Percentiles rank a stretch among this genome's conserved stretches.
These are phyloP conservation scores for Carcina quercana DNA, from an alignment of 2,888 invertebrate genomes.

Conservation along the genomic window DNA sequence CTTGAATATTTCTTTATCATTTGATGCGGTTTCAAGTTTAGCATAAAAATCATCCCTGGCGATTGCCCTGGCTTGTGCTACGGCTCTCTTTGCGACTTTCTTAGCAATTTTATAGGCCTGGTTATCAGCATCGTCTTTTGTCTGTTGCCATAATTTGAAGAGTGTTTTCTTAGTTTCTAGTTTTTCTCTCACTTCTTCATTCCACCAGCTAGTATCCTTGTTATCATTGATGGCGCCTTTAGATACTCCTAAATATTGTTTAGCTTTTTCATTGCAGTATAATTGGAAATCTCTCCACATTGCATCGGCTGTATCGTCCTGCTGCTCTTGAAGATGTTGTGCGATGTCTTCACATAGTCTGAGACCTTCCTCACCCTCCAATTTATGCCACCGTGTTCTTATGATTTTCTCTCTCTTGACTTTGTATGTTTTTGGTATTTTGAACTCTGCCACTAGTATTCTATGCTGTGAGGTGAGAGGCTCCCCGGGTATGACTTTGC, in stretches of 20 bases:
- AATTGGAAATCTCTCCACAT: background rate
- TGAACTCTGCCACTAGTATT: background rate
- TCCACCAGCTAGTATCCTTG: background rate
- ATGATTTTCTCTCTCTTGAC: background rate
- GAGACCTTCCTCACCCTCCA: background rate
- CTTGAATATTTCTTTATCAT: background rate
- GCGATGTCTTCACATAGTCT: background rate
- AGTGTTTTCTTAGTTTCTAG: background rate
- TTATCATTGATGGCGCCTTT: background rate
- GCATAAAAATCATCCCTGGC: background rate
- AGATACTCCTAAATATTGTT: background rate
- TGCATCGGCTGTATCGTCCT: background rate
- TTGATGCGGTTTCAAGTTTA: background rate
- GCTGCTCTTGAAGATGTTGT: background rate
- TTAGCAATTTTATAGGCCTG: background rate
- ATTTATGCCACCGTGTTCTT: background rate
- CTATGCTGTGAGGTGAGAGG: conserved; percentile 10
- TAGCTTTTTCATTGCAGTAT: background rate
- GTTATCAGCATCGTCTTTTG: conserved; percentile 5
- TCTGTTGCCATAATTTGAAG: background rate
- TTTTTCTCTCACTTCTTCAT: background rate
- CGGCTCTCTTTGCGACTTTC: background rate
- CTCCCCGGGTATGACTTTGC: conserved; percentile 16
- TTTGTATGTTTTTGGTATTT: conserved; percentile 10
- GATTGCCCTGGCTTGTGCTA: background rate